Conservation (phyloP, 2,888 invertebrate genomes). For the Oscheius sp. region DNA sequence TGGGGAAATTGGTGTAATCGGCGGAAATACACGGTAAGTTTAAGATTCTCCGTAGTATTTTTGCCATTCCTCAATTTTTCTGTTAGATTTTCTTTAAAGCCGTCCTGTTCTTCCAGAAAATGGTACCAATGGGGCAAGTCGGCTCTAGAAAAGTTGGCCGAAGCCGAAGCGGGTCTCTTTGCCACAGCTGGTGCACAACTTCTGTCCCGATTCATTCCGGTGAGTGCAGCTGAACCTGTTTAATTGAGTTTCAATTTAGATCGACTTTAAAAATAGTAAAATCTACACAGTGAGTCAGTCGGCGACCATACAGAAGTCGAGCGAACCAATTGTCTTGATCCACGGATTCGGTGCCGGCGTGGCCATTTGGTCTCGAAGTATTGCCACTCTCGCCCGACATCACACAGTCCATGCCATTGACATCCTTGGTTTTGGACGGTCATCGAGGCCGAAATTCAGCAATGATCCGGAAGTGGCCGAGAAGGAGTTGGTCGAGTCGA, state of each 20-base stretch:
- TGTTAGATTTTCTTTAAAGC: neutral
- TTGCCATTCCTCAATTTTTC: neutral
- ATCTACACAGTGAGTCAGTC: slow-evolving; percentile 48
- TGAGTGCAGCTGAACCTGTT: slow-evolving; percentile 7
- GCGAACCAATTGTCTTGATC: slow-evolving; percentile 85
- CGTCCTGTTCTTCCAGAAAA: neutral
- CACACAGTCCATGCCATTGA: slow-evolving; percentile 93
- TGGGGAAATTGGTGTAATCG: neutral
- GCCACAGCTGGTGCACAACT: slow-evolving; percentile 32
- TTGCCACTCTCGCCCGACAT: slow-evolving; percentile 84
- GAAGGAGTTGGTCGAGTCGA: slow-evolving; percentile 86
- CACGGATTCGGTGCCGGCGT: slow-evolving; percentile 95
- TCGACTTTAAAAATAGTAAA: slow-evolving; percentile 52
- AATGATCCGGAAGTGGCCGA: slow-evolving; percentile 85
- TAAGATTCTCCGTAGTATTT: neutral
- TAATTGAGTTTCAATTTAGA: slow-evolving; percentile 31
- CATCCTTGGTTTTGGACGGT: slow-evolving; percentile 86
- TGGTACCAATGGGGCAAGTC: slow-evolving; percentile 33
- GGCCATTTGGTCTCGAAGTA: slow-evolving; percentile 91
- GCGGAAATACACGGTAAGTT: slow-evolving; percentile 2
- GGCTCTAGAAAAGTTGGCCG: slow-evolving; percentile 32
- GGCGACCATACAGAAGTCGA: slow-evolving; percentile 27
- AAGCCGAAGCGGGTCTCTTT: slow-evolving; percentile 47
- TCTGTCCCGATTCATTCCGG: slow-evolving; percentile 44
- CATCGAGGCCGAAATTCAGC: slow-evolving; percentile 88